Percentiles rank a stretch among this genome's conserved stretches.
These are phyloP conservation scores for Ploceus nigricollis DNA, from an alignment of 2,113 vertebrate genomes.

Conservation along the genomic window DNA sequence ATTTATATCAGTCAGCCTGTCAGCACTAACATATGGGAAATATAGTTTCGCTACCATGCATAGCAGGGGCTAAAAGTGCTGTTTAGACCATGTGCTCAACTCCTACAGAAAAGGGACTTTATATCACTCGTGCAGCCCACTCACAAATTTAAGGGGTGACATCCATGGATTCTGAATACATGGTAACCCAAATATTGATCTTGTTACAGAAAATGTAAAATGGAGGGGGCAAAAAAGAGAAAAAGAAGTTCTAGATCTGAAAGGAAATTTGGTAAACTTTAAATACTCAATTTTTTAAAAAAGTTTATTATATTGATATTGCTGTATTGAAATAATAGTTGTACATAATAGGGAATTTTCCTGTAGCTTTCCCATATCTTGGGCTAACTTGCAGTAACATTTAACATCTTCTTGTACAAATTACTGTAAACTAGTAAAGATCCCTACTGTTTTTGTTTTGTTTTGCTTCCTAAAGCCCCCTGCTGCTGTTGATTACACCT, in stretches of 20 bases:
- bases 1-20: conserved; percentile 68
- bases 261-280: not conserved
- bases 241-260: not conserved
- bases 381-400: conserved; percentile 67
- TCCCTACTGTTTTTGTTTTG: conserved; percentile 86
- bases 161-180: conserved; percentile 41
- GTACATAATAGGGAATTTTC: conserved; percentile 41
- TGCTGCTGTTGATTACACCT: conserved; percentile 88
- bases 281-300: not conserved
- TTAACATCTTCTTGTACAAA: conserved; percentile 75
- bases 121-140: conserved; percentile 53
- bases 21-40: conserved; percentile 68
- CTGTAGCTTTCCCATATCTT: conserved; percentile 18
- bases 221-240: not conserved
- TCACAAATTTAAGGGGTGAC: conserved; percentile 59
- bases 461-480: conserved; percentile 85
- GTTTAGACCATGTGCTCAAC: conserved; percentile 65
- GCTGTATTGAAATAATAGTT: conserved; percentile 6
- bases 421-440: conserved; percentile 80
- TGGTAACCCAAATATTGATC: conserved; percentile 47
- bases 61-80: conserved; percentile 64
- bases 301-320: not conserved
- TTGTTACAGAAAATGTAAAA: conserved; percentile 9
- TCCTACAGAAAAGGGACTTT: conserved; percentile 61
- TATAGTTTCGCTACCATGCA: conserved; percentile 58